Percentiles rank a stretch among this genome's conserved stretches.
Conservation (phyloP, 2,797 vertebrate genomes). For the Cirrhinus mrigala region DNA sequence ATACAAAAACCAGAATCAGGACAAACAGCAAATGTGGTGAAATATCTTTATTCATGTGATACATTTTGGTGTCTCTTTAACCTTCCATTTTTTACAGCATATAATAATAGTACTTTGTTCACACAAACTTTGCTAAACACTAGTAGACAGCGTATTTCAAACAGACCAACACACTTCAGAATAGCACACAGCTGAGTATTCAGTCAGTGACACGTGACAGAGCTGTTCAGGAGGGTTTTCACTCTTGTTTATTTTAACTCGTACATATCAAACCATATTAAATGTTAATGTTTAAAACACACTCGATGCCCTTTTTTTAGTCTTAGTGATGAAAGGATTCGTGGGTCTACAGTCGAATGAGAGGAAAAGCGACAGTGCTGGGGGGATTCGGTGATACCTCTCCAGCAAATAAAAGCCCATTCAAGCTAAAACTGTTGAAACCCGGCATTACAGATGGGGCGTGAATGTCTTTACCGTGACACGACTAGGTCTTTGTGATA, state of each 20-base stretch:
- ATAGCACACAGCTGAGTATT: conserved; percentile 87
- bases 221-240: conserved; percentile 71
- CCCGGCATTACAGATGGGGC: conserved; percentile 62
- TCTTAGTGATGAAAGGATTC: conserved; percentile 69
- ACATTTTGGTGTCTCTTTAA: conserved; percentile 85
- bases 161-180: conserved; percentile 87
- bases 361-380: conserved; percentile 38
- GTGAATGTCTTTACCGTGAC: conserved; percentile 52
- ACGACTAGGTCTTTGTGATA: conserved; percentile 60
- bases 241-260: conserved; percentile 71
- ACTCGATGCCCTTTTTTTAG: conserved; percentile 71
- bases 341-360: conserved; percentile 58
- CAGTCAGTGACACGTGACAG: conserved; percentile 82
- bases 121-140: conserved; percentile 93
- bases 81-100: conserved; percentile 88
- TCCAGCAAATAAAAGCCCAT: conserved; percentile 69
- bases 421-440: conserved; percentile 55
- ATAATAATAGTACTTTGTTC: conserved; percentile 89
- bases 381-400: conserved; percentile 52
- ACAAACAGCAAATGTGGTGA: conserved; percentile 76
- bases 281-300: conserved; percentile 72
- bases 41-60: conserved; percentile 89
- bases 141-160: conserved; percentile 90
- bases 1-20: not conserved
- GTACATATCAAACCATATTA: conserved; percentile 71